phyloP scores from a whole-genome alignment of 2,113 vertebrate genomes.

The Xiphorhynchus elegans region DNA sequence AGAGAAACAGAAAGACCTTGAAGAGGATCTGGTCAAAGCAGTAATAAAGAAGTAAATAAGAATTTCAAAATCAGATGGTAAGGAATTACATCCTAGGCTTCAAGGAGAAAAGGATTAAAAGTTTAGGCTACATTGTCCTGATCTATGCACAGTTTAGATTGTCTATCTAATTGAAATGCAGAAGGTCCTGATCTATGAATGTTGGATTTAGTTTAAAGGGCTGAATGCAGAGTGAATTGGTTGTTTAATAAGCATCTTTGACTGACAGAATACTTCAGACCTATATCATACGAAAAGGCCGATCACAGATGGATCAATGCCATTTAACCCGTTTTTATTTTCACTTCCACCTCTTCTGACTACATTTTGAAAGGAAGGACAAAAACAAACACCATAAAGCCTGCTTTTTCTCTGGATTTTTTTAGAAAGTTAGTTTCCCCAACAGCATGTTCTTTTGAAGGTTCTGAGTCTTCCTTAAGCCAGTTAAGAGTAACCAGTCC shows the following conservation, averaged over 20 bases:
- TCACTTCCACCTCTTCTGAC: not conserved
- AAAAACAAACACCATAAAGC: not conserved
- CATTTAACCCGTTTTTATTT: not conserved
- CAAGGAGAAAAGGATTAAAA: not conserved
- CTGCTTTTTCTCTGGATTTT: not conserved
- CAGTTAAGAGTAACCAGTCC: not conserved
- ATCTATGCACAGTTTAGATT: not conserved
- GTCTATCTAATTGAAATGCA: not conserved
- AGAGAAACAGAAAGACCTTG: not conserved
- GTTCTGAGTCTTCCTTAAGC: not conserved
- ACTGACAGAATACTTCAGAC: not conserved
- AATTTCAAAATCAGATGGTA: not conserved
- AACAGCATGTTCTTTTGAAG: not conserved
- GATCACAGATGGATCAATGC: not conserved
- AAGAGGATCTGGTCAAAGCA: not conserved
- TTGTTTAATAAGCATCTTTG: not conserved
- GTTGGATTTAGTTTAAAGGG: not conserved
- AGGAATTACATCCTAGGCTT: not conserved
- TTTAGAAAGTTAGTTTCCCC: not conserved
- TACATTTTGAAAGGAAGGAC: not conserved
- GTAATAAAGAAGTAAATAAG: not conserved
- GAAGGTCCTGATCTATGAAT: not conserved
- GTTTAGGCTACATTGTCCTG: not conserved
- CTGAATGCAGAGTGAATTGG: not conserved
- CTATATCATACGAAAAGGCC: not conserved